Evolutionary conservation across 2,888 invertebrate genomes (phyloP).

Genomic region (Cosmopolites sordidus): DNA sequence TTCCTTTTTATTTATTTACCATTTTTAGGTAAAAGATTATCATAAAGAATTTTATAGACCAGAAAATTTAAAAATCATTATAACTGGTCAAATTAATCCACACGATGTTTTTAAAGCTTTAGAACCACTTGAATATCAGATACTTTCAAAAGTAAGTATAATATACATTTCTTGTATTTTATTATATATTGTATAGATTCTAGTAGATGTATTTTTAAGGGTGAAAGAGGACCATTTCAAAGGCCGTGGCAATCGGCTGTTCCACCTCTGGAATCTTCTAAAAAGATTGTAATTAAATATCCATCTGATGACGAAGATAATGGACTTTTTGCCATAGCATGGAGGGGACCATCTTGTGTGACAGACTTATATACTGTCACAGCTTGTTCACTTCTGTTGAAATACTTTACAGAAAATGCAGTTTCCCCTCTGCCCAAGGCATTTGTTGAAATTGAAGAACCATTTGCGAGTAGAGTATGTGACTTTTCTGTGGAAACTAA

Average conservation of each 20-base stretch:
- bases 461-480: constrained; percentile 72
- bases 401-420: constrained; percentile 83
- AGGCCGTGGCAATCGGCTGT: constrained; percentile 75
- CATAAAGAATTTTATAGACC: constrained; percentile 85
- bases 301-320: constrained; percentile 81
- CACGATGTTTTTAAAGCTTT: constrained; percentile 71
- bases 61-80: constrained; percentile 79
- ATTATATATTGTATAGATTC: no score
- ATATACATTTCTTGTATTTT: not conserved
- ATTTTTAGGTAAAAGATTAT: constrained; percentile 65
- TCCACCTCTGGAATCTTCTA: constrained; percentile 58
- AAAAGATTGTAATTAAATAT: constrained; percentile 60
- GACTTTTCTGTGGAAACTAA: no score
- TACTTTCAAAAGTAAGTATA: constrained; percentile 58
- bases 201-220: no score
- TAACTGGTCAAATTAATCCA: constrained; percentile 75
- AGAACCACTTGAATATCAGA: constrained; percentile 70
- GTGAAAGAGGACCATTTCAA: constrained; percentile 55
- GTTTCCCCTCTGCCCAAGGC: constrained; percentile 78
- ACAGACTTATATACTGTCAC: constrained; percentile 57
- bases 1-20: constrained; percentile 14
- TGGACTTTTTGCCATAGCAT: constrained; percentile 72
- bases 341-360: constrained; percentile 72
- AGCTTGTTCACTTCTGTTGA: constrained; percentile 65
- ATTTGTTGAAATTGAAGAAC: constrained; percentile 78